These are phyloP conservation scores for Caenorhabditis plicata DNA, from an alignment of 2,888 invertebrate genomes.

Conservation along the genomic window DNA sequence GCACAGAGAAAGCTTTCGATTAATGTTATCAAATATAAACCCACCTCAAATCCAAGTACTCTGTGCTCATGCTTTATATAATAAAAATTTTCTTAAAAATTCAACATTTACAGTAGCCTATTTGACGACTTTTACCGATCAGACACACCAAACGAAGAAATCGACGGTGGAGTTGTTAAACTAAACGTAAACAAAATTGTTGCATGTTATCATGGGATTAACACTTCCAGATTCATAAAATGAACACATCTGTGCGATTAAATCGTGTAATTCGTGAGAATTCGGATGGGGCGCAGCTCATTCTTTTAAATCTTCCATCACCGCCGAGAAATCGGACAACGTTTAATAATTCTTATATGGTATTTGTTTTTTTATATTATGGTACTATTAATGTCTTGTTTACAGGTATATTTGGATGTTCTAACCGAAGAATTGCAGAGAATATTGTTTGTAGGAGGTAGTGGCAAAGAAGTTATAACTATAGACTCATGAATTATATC, in stretches of 20 bases:
- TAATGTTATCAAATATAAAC: no score
- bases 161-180: constrained; percentile 24
- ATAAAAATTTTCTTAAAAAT: neutral
- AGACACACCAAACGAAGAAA: constrained; percentile 33
- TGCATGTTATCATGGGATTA: neutral
- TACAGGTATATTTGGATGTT: constrained; percentile 87
- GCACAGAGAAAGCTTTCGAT: no score
- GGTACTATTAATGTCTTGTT: no score
- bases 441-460: constrained; percentile 76
- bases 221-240: constrained; percentile 78
- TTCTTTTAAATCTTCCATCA: constrained; percentile 49
- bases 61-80: neutral
- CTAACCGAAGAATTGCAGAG: constrained; percentile 89
- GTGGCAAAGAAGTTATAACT: constrained; percentile 96
- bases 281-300: constrained; percentile 93
- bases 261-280: constrained; percentile 97
- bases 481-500: constrained; percentile 88
- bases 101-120: constrained; percentile 14
- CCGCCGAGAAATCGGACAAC: constrained; percentile 38
- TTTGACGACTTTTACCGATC: constrained; percentile 34
- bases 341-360: constrained; percentile 48
- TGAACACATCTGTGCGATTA: constrained; percentile 97
- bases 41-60: no score
- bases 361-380: neutral
- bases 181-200: constrained; percentile 21